These are phyloP conservation scores for Zoroaster sp. DNA, from an alignment of 53 echinoderm and acorn worm species.

Conservation along the genomic window DNA sequence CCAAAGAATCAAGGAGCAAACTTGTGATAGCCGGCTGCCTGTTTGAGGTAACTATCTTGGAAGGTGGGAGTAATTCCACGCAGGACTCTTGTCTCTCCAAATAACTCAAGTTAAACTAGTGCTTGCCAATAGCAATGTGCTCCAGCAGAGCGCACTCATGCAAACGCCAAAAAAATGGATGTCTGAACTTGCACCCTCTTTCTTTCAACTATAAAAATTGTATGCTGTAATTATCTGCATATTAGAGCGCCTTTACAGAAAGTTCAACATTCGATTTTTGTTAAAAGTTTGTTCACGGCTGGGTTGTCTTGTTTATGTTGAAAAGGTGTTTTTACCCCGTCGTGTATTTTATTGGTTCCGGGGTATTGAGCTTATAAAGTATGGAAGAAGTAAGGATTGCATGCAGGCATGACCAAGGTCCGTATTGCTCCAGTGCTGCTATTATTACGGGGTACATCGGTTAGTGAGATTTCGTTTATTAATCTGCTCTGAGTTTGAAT, in stretches of 20 bases:
- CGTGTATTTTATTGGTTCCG: background rate
- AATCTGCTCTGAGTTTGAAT: too few relatives aligned
- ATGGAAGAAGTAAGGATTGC: background rate
- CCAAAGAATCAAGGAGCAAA: background rate
- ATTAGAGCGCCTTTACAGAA: background rate
- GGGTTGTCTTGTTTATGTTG: background rate
- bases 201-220: background rate
- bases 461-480: too few relatives aligned
- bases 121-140: background rate
- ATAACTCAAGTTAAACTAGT: background rate
- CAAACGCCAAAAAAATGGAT: background rate
- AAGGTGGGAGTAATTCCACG: background rate
- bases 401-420: slow-evolving; percentile 37
- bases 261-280: background rate
- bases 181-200: background rate
- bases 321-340: background rate
- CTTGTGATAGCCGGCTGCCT: too few relatives aligned
- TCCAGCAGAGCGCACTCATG: background rate
- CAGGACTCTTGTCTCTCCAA: background rate
- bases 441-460: too few relatives aligned
- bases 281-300: background rate
- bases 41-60: too few relatives aligned
- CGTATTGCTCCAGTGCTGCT: background rate
- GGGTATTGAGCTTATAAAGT: background rate
- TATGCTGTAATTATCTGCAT: slow-evolving; percentile 18